Percentiles rank a stretch among this genome's conserved stretches.
Conservation (phyloP, 2,797 vertebrate species). For the Leuciscus waleckii region DNA sequence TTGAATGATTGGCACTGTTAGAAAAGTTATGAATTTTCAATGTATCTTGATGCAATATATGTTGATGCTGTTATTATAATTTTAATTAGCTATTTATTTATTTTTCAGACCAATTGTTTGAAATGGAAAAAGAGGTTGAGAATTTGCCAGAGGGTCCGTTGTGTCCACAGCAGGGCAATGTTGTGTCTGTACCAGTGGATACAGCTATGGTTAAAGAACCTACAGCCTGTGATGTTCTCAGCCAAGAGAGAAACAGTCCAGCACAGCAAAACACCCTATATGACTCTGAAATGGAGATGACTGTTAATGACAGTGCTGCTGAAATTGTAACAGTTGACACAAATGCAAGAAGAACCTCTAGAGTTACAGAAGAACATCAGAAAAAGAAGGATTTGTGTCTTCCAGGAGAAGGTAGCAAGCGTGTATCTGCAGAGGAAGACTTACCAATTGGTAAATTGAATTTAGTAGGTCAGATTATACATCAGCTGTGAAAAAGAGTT, state of each 20-base stretch:
- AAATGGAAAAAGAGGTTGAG: slow-evolving; percentile 28
- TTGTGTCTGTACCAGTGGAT: background rate
- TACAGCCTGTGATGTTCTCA: background rate
- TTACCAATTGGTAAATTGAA: slow-evolving; percentile 3
- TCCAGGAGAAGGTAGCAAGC: slow-evolving; percentile 22
- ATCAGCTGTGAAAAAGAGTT: background rate
- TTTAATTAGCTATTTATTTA: background rate
- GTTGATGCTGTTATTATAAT: background rate
- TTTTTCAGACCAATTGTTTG: slow-evolving; percentile 36
- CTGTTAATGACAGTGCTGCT: slow-evolving; percentile 53
- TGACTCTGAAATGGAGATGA: slow-evolving; percentile 77
- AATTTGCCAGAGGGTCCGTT: background rate
- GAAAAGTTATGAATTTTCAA: background rate
- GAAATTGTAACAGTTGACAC: slow-evolving; percentile 73
- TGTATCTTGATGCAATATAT: background rate
- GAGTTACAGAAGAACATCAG: slow-evolving; percentile 23
- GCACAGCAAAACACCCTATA: slow-evolving; percentile 65
- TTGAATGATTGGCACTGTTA: background rate
- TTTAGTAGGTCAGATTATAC: background rate
- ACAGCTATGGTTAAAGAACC: background rate
- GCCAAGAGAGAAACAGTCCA: slow-evolving; percentile 9
- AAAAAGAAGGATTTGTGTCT: slow-evolving; percentile 1
- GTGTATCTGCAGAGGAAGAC: background rate
- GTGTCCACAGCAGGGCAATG: slow-evolving; percentile 51
- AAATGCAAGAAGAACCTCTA: slow-evolving; percentile 58